Base-by-base conservation (phyloP, 2,888 invertebrate species). In the Caenorhabditis sp. region DNA sequence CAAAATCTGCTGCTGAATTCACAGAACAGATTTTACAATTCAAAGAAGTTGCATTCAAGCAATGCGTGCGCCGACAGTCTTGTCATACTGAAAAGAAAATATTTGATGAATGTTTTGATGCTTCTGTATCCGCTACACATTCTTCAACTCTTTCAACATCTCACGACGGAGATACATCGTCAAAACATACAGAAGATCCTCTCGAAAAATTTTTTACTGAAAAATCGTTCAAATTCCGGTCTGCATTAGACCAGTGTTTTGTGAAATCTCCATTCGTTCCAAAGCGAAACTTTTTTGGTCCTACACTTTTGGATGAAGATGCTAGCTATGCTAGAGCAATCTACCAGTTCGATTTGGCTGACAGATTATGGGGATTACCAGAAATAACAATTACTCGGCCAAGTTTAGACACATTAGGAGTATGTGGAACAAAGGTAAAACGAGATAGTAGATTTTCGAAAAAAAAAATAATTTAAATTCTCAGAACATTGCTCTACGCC, bases 81-180 rank as follows among this genome's bases (percentile, higher is more conserved):
- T 85, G 85, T 70, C 77, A 82, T 27, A 77, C 82, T 14, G 85
- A 85, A 62, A 71, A 77, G 36, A 76, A 80, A 21, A 77, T 77
- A 1, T 85, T 85, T 56, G 85, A 85, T 58, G 80, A 81, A 27
- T 85, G 85, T 65, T 85, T 77, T 59, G 76, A 78, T 27, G 74
- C 81, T 25, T 77, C 81, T 12, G 67, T 84, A 17, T 79, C 80
- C 2, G 75, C 75, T 1, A 69, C 68, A 50, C 75, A 70, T 59
- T n/a, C 20, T 21, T 60, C 60, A 4, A 36, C 36, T 59, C 56
- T 68, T 2, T 31, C 68, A 5, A 36, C 62, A 7, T 54, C 67
- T 0, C 56, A 68, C 63, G 73, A 73, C 27, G 73, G 68, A 20
- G 73, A 68, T 17, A 65, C 68, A 14, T 25, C 31, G 36, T 49